phyloP scores from a whole-genome alignment of 2,888 invertebrate genomes.

The Drosophila quasianomalipes region DNA sequence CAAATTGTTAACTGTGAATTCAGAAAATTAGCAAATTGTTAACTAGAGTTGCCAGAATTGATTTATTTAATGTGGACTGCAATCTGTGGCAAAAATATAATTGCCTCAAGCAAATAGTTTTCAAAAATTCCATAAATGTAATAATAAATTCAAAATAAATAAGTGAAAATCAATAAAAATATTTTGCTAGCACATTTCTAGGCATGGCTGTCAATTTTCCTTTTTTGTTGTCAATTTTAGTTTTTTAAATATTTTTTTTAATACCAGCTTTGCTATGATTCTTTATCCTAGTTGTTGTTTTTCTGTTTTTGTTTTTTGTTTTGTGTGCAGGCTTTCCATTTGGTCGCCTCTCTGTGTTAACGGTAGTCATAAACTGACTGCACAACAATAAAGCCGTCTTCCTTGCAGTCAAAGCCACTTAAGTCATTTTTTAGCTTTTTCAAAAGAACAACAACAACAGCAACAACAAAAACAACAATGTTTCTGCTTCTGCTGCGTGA shows the following conservation, averaged over 20 bases:
- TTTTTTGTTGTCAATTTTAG: background rate
- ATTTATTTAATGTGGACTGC: background rate
- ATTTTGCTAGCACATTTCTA: background rate
- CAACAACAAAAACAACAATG: constrained; percentile 1
- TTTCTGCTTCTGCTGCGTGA: constrained; percentile 7
- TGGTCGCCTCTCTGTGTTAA: constrained; percentile 49
- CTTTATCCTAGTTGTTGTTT: background rate
- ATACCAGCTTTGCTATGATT: background rate
- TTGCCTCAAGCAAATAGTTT: background rate
- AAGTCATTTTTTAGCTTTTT: constrained; percentile 46
- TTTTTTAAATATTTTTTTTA: background rate
- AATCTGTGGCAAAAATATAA: background rate
- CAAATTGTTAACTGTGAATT: background rate
- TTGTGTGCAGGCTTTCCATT: background rate
- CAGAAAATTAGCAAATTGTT: background rate
- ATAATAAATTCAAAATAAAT: background rate
- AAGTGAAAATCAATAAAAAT: background rate
- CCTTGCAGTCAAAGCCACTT: constrained; percentile 55
- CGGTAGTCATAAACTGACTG: constrained; percentile 74
- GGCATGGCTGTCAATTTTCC: background rate
- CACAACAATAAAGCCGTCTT: constrained; percentile 49
- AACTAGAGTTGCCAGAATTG: background rate
- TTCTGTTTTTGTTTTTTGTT: background rate
- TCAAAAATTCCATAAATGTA: too few relatives aligned
- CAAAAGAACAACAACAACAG: constrained; percentile 12